A percentile compares a stretch with the other conserved stretches of the same genome.
Evolutionary conservation across 1,140 invertebrate species (phyloP).

Genomic region (Pararge aegeria): DNA sequence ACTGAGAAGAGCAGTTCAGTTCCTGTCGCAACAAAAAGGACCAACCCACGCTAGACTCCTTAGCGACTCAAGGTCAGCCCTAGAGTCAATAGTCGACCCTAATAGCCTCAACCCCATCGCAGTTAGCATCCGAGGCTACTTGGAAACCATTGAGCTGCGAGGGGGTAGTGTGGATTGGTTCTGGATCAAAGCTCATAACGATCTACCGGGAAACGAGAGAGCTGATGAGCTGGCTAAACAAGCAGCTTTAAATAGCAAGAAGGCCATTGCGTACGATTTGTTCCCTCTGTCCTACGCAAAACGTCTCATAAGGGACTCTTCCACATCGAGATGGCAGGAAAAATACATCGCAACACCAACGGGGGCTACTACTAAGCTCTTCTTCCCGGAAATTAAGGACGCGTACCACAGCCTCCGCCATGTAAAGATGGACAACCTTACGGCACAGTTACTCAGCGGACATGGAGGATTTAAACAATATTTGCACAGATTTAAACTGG

Average conservation of each 20-base stretch:
- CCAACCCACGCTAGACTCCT: not conserved
- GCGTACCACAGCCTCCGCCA: slow-evolving; percentile 3
- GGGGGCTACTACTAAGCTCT: slow-evolving; percentile 22
- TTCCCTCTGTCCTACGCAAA: slow-evolving; percentile 33
- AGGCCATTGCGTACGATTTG: slow-evolving; percentile 22
- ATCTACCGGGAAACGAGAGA: slow-evolving; percentile 31
- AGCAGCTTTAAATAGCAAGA: slow-evolving; percentile 16
- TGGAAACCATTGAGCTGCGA: not conserved
- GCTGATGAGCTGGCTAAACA: slow-evolving; percentile 36
- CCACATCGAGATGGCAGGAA: slow-evolving; percentile 23
- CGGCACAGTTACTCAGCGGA: not conserved
- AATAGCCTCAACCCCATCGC: slow-evolving; percentile 14
- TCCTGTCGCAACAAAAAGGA: not conserved
- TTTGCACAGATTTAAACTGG: not conserved
- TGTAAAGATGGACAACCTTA: not conserved
- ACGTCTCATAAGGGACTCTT: slow-evolving; percentile 27
- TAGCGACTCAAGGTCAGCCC: not conserved
- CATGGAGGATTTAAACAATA: not conserved
- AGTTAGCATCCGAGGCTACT: not conserved
- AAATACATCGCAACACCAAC: slow-evolving; percentile 17
- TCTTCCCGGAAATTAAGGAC: slow-evolving; percentile 22
- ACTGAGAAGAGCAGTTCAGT: not conserved
- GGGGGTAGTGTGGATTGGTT: slow-evolving; percentile 9
- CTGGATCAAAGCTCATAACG: slow-evolving; percentile 34
- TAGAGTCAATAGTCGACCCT: not conserved